These are phyloP conservation scores for Lysandra coridon DNA, from an alignment of 2,888 invertebrate genomes.

Conservation along the genomic window DNA sequence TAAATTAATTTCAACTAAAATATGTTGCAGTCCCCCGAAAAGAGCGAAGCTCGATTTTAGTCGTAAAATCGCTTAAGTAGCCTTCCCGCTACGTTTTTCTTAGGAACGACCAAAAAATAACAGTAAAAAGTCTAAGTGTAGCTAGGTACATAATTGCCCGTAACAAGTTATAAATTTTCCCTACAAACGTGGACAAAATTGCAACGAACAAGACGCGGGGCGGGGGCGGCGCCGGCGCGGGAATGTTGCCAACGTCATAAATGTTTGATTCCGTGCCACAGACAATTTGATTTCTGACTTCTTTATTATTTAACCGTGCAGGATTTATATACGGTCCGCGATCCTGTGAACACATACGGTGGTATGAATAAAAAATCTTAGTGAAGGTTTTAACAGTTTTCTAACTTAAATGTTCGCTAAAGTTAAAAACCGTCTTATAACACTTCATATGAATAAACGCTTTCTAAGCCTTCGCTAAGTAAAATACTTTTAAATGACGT, in stretches of 20 bases:
- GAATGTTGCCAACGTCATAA: slow-evolving; percentile 58
- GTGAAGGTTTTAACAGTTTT: too few relatives aligned
- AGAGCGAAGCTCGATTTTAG: background rate
- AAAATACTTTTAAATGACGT: too few relatives aligned
- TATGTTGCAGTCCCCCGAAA: background rate
- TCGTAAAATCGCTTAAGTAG: background rate
- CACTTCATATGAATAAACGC: too few relatives aligned
- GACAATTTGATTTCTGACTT: slow-evolving; percentile 50
- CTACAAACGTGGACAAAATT: slow-evolving; percentile 34
- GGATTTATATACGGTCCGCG: slow-evolving; percentile 37
- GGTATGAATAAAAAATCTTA: too few relatives aligned
- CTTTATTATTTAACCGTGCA: slow-evolving; percentile 42
- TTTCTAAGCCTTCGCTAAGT: too few relatives aligned
- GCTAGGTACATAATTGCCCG: slow-evolving; percentile 9
- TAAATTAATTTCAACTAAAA: slow-evolving; percentile 31
- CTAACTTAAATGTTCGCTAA: too few relatives aligned
- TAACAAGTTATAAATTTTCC: slow-evolving; percentile 5
- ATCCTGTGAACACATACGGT: slow-evolving; percentile 23
- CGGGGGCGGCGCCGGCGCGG: slow-evolving; percentile 38
- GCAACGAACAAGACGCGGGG: slow-evolving; percentile 39
- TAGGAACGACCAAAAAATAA: background rate
- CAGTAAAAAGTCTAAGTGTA: slow-evolving; percentile 1
- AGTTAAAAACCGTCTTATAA: too few relatives aligned
- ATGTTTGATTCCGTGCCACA: slow-evolving; percentile 55
- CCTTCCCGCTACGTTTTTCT: background rate